phyloP scores from a whole-genome alignment of 2,888 invertebrate genomes.

The Nomada hirtipes region DNA sequence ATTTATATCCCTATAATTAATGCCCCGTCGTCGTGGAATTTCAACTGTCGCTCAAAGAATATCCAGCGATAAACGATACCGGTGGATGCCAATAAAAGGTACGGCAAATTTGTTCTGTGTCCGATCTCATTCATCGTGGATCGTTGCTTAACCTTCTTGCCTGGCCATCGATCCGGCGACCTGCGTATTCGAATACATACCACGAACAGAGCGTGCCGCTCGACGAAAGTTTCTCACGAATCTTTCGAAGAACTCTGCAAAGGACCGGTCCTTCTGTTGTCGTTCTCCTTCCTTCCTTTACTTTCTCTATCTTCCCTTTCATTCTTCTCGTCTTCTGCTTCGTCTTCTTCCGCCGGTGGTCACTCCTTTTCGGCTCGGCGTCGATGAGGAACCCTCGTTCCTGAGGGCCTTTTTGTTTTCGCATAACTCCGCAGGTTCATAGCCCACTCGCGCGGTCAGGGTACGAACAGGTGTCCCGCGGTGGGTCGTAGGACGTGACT shows the following conservation, averaged over 20 bases:
- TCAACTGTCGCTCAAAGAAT: not conserved
- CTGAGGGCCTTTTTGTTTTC: slow-evolving; percentile 55
- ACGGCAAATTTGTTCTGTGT: slow-evolving; percentile 48
- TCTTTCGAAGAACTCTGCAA: slow-evolving; percentile 52
- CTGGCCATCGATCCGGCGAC: slow-evolving; percentile 43
- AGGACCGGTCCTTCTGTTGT: slow-evolving; percentile 55
- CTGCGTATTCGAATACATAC: slow-evolving; percentile 35
- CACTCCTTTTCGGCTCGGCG: slow-evolving; percentile 65
- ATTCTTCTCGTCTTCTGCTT: slow-evolving; percentile 18
- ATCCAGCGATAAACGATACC: slow-evolving; percentile 36
- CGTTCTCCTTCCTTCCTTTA: slow-evolving; percentile 31
- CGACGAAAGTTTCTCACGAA: slow-evolving; percentile 68
- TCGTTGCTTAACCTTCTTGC: slow-evolving; percentile 40
- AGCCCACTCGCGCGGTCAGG: slow-evolving; percentile 51
- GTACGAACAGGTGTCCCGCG: slow-evolving; percentile 68
- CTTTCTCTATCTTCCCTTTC: slow-evolving; percentile 24
- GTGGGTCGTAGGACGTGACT: slow-evolving; percentile 40
- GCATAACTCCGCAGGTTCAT: slow-evolving; percentile 63
- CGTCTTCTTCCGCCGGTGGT: slow-evolving; percentile 34
- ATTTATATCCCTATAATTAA: not conserved
- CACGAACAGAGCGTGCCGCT: slow-evolving; percentile 35
- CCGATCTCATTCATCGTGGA: slow-evolving; percentile 46
- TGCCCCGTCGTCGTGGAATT: not conserved
- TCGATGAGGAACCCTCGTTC: slow-evolving; percentile 56
- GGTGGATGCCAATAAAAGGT: slow-evolving; percentile 25